Base-by-base conservation (phyloP, 92 coral and sea anemone genomes). In the Metridium senile region DNA sequence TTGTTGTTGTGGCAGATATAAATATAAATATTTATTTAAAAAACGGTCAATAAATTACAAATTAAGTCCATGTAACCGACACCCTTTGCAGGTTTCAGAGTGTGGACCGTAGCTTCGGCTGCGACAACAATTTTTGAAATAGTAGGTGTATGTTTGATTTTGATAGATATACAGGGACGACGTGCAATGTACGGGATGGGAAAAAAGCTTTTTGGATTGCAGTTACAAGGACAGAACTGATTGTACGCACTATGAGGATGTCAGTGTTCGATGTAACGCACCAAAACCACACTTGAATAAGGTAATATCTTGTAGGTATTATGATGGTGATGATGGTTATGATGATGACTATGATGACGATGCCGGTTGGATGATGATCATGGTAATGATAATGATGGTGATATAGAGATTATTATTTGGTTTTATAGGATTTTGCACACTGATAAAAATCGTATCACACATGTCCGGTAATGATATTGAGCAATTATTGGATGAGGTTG, bases 221-320 rank as follows among this genome's bases (percentile, higher is more conserved):
- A 76, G 78, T 53, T 75, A 70, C 70, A 59, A 20, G 3, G 62
- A 31, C 17, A 62, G 68, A 65, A 76, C 43, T 26, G 70, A 89
- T n/a, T 95, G 99, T 30, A 54, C 74, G 51, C 97, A 95, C 69
- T 86, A 86, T 23, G 94, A 90, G 45, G 99, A 95, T 39, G 96
- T 88, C 0, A 77, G 97, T 45, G 96, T 95, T n/a, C 81, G 71
- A 62, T 95, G 99, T 64, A 83, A 95, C 79, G 95, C 71, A 16
- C 99, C 99, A 31, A 61, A 86, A 46, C 72, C 85, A 33, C 88
- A 81, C 62, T 78, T 77, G 17, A 85, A 75, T 59, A 81, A 88
- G 97, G 97, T 91, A 82, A 20, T 7, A 39, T 39, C 6, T 13
- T 39, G 49, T 6, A 13, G 49, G 8, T 13, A 13, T 6, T 39